Conservation (phyloP, 2,888 invertebrate genomes). For the Lordiphosa andalusiaca region DNA sequence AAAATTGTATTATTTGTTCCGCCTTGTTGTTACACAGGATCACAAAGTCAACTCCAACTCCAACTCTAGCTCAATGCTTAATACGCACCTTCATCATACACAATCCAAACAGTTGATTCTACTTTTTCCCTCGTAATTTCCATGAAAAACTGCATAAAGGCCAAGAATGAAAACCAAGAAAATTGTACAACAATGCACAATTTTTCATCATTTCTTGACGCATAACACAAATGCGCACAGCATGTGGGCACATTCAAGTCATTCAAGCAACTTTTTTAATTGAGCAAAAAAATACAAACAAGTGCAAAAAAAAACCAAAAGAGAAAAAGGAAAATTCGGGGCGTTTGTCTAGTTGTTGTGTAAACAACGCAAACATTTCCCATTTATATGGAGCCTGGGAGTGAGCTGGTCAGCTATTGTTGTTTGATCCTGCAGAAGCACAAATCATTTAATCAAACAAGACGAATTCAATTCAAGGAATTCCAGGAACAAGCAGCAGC, state of each 20-base stretch:
- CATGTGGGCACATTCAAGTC: conserved; percentile 67
- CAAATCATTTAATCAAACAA: conserved; percentile 62
- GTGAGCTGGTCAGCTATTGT: conserved; percentile 18
- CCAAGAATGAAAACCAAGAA: conserved; percentile 43
- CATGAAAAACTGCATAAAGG: conserved; percentile 55
- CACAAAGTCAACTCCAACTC: no score
- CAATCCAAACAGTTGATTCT: conserved; percentile 26
- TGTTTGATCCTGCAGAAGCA: conserved; percentile 33
- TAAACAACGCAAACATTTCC: conserved; percentile 16
- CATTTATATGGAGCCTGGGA: conserved; percentile 6
- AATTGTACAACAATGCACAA: conserved; percentile 47
- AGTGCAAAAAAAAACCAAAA: conserved; percentile 58
- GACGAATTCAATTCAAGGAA: conserved; percentile 44
- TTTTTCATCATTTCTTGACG: conserved; percentile 42
- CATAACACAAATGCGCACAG: conserved; percentile 52
- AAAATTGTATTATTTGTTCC: no score
- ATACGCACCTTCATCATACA: conserved; percentile 4
- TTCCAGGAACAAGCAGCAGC: conserved; percentile 32
- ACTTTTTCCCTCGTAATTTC: conserved; percentile 52
- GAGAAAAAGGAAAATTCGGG: not conserved
- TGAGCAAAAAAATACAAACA: conserved; percentile 74
- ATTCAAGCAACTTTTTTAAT: conserved; percentile 58
- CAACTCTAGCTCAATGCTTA: no score
- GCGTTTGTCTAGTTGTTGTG: conserved; percentile 19
- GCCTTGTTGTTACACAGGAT: no score